A percentile compares a stretch with the other conserved stretches of the same genome.
These are phyloP conservation scores for Plutella xylostella DNA, from an alignment of 2,888 invertebrate species.

Conservation along the genomic window DNA sequence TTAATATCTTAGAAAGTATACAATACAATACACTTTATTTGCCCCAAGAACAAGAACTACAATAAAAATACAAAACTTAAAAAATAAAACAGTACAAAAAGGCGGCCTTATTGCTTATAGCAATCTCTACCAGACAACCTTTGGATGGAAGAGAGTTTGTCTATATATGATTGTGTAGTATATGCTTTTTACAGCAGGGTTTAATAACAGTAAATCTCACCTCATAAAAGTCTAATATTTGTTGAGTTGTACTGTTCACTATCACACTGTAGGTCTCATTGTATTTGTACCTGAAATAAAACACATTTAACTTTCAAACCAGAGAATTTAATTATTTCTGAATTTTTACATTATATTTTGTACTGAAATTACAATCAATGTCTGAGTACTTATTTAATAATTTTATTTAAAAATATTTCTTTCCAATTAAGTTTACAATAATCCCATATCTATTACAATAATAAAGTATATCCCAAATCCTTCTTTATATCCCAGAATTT, in stretches of 20 bases:
- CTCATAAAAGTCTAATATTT: conserved; percentile 49
- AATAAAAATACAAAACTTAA: neutral
- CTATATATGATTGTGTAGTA: neutral
- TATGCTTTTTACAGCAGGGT: neutral
- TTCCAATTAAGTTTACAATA: neutral
- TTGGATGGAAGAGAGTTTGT: too few species aligned
- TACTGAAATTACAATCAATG: neutral
- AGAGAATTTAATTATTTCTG: too few species aligned
- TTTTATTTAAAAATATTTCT: neutral
- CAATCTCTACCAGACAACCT: too few species aligned
- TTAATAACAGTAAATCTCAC: conserved; percentile 26
- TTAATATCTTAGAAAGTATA: neutral
- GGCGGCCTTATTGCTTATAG: too few species aligned
- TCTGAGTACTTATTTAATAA: neutral
- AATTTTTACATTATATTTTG: neutral
- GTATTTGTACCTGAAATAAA: conserved; percentile 38
- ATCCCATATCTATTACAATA: neutral
- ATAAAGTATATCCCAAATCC: neutral
- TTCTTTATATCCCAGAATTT: too few species aligned
- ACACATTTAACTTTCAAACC: too few species aligned
- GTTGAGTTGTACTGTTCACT: conserved; percentile 40
- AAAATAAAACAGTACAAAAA: too few species aligned
- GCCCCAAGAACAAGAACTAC: neutral
- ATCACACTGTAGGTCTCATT: conserved; percentile 28
- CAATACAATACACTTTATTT: neutral